Evolutionary conservation across 2,113 vertebrate genomes (phyloP).

Genomic region (Craseonycteris thonglongyai): DNA sequence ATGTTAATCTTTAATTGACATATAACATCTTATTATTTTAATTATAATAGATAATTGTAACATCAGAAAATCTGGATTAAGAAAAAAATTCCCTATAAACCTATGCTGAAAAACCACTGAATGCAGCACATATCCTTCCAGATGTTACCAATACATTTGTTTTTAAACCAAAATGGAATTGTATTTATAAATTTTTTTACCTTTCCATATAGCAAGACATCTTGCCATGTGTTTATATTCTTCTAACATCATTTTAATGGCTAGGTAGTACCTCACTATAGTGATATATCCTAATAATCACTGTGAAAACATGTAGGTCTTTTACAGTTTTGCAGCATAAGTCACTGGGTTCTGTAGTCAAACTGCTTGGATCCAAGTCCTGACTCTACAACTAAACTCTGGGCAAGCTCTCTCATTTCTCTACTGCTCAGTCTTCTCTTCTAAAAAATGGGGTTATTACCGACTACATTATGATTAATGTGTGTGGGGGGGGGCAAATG

Average conservation of each 20-base stretch:
- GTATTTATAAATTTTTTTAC: not conserved
- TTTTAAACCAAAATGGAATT: not conserved
- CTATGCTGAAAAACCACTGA: not conserved
- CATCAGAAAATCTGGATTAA: not conserved
- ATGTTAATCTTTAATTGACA: constrained; percentile 16
- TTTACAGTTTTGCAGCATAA: not conserved
- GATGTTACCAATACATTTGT: not conserved
- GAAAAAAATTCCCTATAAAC: constrained; percentile 11
- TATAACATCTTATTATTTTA: not conserved
- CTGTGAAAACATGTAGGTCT: not conserved
- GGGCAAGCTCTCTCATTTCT: not conserved
- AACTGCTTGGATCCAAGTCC: not conserved
- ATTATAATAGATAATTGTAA: not conserved
- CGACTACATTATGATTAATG: not conserved
- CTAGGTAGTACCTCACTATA: not conserved
- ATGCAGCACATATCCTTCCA: not conserved
- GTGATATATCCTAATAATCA: not conserved
- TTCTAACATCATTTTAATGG: not conserved
- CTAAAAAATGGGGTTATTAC: not conserved
- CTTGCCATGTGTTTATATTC: not conserved
- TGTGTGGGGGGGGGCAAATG: not conserved
- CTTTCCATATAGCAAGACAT: not conserved
- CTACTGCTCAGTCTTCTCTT: not conserved
- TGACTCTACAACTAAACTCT: not conserved
- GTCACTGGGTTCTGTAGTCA: not conserved